Percentiles rank a stretch among this genome's conserved stretches.
Evolutionary conservation across 2,888 invertebrate genomes (phyloP).

Genomic region (Eubasilissa splendida): DNA sequence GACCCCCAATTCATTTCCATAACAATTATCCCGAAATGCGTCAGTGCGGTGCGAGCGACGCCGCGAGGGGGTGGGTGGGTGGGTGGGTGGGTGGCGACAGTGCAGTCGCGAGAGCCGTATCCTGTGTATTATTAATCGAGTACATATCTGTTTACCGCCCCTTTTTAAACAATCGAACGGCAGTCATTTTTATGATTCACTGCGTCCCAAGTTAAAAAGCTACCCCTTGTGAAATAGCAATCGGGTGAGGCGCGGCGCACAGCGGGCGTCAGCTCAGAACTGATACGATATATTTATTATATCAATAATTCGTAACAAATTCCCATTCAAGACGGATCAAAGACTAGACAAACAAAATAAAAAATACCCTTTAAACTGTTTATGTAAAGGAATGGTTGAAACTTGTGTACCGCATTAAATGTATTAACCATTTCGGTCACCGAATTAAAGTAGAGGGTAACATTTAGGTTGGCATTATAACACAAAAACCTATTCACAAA

Average conservation of each 20-base stretch:
- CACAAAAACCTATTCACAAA: too few species aligned
- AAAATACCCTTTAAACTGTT: too few species aligned
- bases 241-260: constrained; percentile 2
- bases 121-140: constrained; percentile 39
- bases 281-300: too few species aligned
- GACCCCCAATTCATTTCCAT: constrained; percentile 48
- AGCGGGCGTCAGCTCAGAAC: too few species aligned
- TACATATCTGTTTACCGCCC: constrained; percentile 24
- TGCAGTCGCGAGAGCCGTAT: constrained; percentile 35
- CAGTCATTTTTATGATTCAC: constrained; percentile 44
- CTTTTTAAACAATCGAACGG: constrained; percentile 19
- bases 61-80: not conserved
- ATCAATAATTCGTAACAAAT: too few species aligned
- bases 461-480: too few species aligned
- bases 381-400: too few species aligned
- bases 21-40: constrained; percentile 54
- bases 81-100: constrained; percentile 31
- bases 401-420: too few species aligned
- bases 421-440: too few species aligned
- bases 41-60: constrained; percentile 34
- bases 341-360: too few species aligned
- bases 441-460: too few species aligned
- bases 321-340: too few species aligned
- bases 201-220: constrained; percentile 19
- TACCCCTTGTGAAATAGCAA: constrained; percentile 17